Conservation (phyloP, 2,888 invertebrate genomes). For the Chrysotoxum bicinctum region DNA sequence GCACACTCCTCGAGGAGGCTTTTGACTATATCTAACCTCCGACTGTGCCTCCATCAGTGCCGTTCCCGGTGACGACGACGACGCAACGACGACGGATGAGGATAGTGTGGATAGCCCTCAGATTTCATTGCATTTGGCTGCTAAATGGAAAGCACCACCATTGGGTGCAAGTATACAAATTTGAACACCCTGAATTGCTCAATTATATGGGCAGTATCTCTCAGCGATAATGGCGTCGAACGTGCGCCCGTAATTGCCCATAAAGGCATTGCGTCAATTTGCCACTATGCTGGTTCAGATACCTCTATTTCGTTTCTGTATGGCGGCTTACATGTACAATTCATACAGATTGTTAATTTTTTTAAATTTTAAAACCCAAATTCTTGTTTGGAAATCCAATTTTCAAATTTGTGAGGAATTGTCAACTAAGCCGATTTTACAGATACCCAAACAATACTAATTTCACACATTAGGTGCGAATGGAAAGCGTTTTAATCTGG, state of each 20-base stretch:
- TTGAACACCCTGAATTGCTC: constrained; percentile 54
- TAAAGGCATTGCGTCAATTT: constrained; percentile 40
- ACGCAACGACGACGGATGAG: neutral
- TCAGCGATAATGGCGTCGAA: constrained; percentile 67
- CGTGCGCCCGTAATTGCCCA: constrained; percentile 64
- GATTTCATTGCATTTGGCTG: constrained; percentile 49
- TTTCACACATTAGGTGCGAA: constrained; percentile 69
- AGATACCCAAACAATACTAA: constrained; percentile 61
- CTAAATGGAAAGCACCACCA: constrained; percentile 15
- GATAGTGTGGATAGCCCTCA: constrained; percentile 52
- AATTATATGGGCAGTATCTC: constrained; percentile 68
- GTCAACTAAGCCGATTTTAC: constrained; percentile 60
- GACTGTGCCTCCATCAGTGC: neutral
- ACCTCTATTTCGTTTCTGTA: neutral
- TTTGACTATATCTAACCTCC: neutral
- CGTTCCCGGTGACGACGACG: neutral
- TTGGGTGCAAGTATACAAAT: constrained; percentile 56
- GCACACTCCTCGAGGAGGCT: constrained; percentile 41
- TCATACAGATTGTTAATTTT: neutral
- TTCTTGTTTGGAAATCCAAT: constrained; percentile 55
- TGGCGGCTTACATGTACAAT: constrained; percentile 28
- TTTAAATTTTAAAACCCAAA: constrained; percentile 42
- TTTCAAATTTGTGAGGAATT: constrained; percentile 55
- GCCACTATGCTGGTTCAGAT: constrained; percentile 44
- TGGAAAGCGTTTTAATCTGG: constrained; percentile 66